Evolutionary conservation across 1,140 invertebrate genomes (phyloP).

Genomic region (Drosophila nebulosa): DNA sequence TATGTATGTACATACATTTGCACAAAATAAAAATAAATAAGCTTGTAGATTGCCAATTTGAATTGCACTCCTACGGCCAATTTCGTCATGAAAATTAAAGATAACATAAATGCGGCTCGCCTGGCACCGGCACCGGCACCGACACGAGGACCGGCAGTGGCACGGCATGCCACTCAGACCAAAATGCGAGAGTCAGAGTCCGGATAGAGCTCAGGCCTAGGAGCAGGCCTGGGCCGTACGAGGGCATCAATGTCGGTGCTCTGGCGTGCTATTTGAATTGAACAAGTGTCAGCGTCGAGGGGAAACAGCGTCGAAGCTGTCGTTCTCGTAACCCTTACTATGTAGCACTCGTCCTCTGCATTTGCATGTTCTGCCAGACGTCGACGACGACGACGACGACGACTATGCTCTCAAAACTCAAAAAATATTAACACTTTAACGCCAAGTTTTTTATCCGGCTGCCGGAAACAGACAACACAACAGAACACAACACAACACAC

Average conservation of each 20-base stretch:
- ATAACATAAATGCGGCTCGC: constrained; percentile 70
- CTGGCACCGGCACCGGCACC: constrained; percentile 17
- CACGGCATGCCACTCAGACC: constrained; percentile 44
- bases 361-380: constrained; percentile 56
- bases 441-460: constrained; percentile 77
- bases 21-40: constrained; percentile 52
- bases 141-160: too few relatives aligned
- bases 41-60: constrained; percentile 62
- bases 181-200: neutral
- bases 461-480: constrained; percentile 71
- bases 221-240: constrained; percentile 40
- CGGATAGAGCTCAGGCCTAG: constrained; percentile 15
- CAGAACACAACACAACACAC: constrained; percentile 26
- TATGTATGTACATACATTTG: neutral
- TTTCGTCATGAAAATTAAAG: constrained; percentile 73
- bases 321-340: constrained; percentile 21
- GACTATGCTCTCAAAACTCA: constrained; percentile 70
- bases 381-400: constrained; percentile 32
- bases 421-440: constrained; percentile 76
- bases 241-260: constrained; percentile 68
- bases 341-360: constrained; percentile 19
- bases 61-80: constrained; percentile 71
- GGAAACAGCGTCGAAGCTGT: constrained; percentile 59
- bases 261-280: constrained; percentile 76
- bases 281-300: constrained; percentile 74